Evolutionary conservation across 1,140 invertebrate species (phyloP).

Genomic region (Papilio polytes): DNA sequence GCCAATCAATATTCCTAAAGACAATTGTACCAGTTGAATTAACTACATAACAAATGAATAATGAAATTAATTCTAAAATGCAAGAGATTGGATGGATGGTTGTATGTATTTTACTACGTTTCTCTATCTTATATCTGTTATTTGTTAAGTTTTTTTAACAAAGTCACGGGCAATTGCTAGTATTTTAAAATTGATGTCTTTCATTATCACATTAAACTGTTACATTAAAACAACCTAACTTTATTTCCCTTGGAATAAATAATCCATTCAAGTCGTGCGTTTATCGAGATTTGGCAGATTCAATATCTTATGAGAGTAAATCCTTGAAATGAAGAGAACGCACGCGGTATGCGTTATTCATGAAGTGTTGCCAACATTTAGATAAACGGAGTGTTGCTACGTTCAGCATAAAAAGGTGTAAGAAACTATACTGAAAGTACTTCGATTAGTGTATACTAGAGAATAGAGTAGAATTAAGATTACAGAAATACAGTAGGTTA

Average conservation of each 20-base stretch:
- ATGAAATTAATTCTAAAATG: too few relatives aligned
- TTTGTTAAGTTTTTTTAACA: too few relatives aligned
- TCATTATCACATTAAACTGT: neutral
- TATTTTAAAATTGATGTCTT: too few relatives aligned
- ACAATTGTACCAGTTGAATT: too few relatives aligned
- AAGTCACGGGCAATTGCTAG: too few relatives aligned
- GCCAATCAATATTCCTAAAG: too few relatives aligned
- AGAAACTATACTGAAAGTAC: neutral
- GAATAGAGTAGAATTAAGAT: neutral
- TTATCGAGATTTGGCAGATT: constrained; percentile 21
- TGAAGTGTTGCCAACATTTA: constrained; percentile 31
- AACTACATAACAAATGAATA: too few relatives aligned
- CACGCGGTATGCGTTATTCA: constrained; percentile 34
- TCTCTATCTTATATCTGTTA: too few relatives aligned
- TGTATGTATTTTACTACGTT: too few relatives aligned
- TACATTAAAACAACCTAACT: neutral
- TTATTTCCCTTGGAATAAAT: neutral
- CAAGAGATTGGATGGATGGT: too few relatives aligned
- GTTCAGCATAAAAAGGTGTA: constrained; percentile 23
- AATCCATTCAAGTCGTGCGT: constrained; percentile 32
- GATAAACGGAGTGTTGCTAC: constrained; percentile 32
- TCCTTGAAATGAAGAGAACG: constrained; percentile 37
- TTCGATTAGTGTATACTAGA: neutral
- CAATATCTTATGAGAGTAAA: constrained; percentile 37
- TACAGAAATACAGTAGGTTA: too few relatives aligned